Base-by-base conservation (phyloP, 2,113 vertebrate species). In the Bostrychus sinensis region DNA sequence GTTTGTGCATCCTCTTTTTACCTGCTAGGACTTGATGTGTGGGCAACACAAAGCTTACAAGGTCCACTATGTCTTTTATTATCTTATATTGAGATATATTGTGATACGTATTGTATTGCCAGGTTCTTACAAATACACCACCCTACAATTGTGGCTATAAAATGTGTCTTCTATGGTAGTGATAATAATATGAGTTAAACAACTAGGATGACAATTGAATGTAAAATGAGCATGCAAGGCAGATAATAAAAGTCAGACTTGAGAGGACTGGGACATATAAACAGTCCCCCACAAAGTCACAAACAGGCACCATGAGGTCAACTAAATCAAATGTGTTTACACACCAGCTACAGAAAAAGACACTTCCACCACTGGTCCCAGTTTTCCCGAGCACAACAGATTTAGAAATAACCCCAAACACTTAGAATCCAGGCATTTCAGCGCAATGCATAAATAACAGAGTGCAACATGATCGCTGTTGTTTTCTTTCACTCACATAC, bases 401-500 rank as follows among this genome's bases (percentile, higher is more conserved):
- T 75, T 76, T 68, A 61, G 60, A 67, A 67, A 70, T 17, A 50
- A 81, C 69, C 62, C 17, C 16, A 59, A 75, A 72, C 54, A 66
- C 38, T 46, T 17, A 53, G 37, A 63, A 55, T 68, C 70, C 22
- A 51, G 64, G 26, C 48, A 60, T 66, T 75, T 71, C 36, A 57
- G 62, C 32, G 37, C 53, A 67, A 38, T 56, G 36, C 78, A 73
- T 79, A 79, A 83, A 78, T 63, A 78, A 70, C 46, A 61, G 39
- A 60, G 58, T 69, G 80, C 56, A 76, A 80, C 68, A 57, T 54
- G 61, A 82, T 62, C 54, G 0, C 43, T 59, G 70, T 69, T 79
- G 66, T 80, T 81, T 70, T 66, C 66, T 56, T 46, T 56, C 28
- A 25, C 60, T 61, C 54, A 39, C 41, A 62, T n/a, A 67, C 46